Base-by-base conservation (phyloP, 1,140 invertebrate species). In the Drosophila arawakana region DNA sequence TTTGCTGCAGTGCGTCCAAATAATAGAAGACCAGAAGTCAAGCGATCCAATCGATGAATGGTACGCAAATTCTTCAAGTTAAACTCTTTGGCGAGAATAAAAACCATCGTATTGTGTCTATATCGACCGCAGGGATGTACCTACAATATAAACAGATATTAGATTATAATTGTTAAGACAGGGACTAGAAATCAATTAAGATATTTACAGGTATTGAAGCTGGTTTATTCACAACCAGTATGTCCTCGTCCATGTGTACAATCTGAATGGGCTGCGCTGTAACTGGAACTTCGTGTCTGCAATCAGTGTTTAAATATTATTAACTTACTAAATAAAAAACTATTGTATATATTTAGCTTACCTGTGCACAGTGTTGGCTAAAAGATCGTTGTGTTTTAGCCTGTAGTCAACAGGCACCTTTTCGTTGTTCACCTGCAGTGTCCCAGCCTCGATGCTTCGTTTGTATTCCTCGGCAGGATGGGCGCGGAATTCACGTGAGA, bases 221-320 rank as follows among this genome's bases (percentile, higher is more conserved):
- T 91, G 99, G 99, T 96, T 99, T 99, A 95, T 99, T 98, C 93
- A 99, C 97, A 93, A 99, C 99, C 93, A 99, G 95, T 94, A 99
- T 95, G 94, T 99, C 97, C 93, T 99, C 97, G 94, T 98, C 97
- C 94, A 99, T 97, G 94, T 98, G 96, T 92, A 99, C 96, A 93
- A 99, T 97, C 93, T 97, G 96, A 94, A 99, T 97, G 91, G 96
- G 96, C 94, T 97, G 95, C 93, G 96, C 96, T 93, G 97, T 97
- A 93, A 99, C 98, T 90, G 98, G 98, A 93, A 98, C 97, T 96
- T 99, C 98, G 95, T 99, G 98, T 96, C 98, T 98, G 95, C 91
- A 97, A 97, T 93, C 44, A 44, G 39, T 78, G 18, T 18, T 3
- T 7, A 35, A 13, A 9, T 30, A 66, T 47, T 54, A 46, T 72